Evolutionary conservation across 2,113 vertebrate species (phyloP).

Genomic region (Promerops cafer): DNA sequence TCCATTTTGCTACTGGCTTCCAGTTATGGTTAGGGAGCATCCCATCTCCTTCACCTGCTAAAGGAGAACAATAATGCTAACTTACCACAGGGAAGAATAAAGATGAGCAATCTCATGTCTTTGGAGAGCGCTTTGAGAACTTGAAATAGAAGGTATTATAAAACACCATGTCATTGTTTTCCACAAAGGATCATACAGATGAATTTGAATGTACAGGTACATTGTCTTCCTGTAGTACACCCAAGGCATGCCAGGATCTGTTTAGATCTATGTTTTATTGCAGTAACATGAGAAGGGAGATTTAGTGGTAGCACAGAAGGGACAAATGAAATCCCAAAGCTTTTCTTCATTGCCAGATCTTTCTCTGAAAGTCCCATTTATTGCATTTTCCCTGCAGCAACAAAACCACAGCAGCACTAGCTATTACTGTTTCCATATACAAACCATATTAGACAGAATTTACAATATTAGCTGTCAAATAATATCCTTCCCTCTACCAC

Average conservation of each 20-base stretch:
- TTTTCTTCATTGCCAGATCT: background rate
- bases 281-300: background rate
- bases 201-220: background rate
- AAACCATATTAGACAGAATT: slow-evolving; percentile 30
- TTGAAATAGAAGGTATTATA: background rate
- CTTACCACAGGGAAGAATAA: background rate
- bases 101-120: background rate
- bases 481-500: background rate
- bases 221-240: background rate
- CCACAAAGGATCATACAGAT: background rate
- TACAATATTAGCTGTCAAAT: slow-evolving; percentile 51
- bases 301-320: background rate
- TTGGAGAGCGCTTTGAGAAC: background rate
- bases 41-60: background rate
- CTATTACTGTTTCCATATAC: slow-evolving; percentile 30
- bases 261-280: background rate
- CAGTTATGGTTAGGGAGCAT: background rate
- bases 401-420: slow-evolving; percentile 15
- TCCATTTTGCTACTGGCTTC: background rate
- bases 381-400: slow-evolving; percentile 37
- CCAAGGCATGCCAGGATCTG: background rate
- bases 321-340: slow-evolving; percentile 20
- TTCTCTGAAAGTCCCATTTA: slow-evolving; percentile 19
- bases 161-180: background rate
- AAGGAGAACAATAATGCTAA: background rate